Evolutionary conservation across 2,113 vertebrate species (phyloP).

Genomic region (Paradoxurus hermaphroditus): DNA sequence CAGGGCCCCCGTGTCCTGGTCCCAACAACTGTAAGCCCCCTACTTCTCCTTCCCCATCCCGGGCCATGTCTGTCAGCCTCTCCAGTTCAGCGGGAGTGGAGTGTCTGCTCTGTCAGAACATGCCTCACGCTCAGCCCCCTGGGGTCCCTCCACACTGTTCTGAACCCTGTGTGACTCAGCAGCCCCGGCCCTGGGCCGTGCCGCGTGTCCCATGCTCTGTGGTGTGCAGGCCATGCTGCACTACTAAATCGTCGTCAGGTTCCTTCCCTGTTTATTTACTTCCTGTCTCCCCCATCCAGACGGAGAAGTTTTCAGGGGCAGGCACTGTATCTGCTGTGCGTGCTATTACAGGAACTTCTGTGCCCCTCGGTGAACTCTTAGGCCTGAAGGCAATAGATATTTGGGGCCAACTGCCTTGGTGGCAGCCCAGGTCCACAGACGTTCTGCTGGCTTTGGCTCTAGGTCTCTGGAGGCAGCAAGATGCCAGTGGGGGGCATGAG

Average conservation of each 20-base stretch:
- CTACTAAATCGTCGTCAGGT: neutral
- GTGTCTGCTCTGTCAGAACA: neutral
- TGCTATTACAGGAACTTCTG: neutral
- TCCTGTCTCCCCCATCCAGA: neutral
- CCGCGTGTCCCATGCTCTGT: neutral
- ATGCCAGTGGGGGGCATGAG: neutral
- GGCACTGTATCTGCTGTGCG: neutral
- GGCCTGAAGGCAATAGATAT: neutral
- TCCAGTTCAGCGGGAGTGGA: neutral
- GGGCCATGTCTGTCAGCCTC: neutral
- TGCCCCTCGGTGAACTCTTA: neutral
- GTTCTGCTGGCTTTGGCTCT: neutral
- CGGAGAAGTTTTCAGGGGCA: neutral
- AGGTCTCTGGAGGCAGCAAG: neutral
- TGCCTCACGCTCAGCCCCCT: neutral
- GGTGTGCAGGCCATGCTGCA: neutral
- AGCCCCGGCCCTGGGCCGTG: neutral
- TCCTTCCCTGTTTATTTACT: neutral
- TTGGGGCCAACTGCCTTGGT: neutral
- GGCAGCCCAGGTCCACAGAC: accelerated
- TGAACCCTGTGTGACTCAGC: slow-evolving; percentile 46
- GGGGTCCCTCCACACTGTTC: slow-evolving; percentile 6
- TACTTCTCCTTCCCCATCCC: neutral
- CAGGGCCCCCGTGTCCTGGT: neutral
- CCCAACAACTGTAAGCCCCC: neutral